Conservation (phyloP, 2,113 vertebrate species). For the Nothoprocta pentlandii region DNA sequence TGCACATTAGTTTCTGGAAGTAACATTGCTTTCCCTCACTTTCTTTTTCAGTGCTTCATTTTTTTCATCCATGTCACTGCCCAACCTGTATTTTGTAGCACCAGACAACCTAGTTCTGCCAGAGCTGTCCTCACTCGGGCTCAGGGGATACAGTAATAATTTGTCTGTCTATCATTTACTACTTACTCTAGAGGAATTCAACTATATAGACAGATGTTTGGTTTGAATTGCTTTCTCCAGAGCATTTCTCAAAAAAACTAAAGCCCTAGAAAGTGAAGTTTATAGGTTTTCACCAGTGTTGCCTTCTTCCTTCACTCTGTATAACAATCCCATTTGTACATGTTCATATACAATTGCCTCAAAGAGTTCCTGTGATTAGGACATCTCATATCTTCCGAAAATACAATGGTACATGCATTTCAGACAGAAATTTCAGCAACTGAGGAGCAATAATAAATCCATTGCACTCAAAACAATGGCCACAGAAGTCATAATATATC, state of each 20-base stretch:
- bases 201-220: background rate
- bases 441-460: background rate
- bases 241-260: background rate
- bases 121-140: background rate
- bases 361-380: background rate
- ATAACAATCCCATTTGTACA: background rate
- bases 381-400: background rate
- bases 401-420: background rate
- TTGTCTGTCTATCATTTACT: background rate
- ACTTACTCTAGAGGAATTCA: background rate
- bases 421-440: conserved; percentile 7
- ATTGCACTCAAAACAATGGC: background rate
- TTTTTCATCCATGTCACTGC: background rate
- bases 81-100: background rate
- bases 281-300: background rate
- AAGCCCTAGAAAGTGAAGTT: background rate
- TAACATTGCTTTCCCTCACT: background rate
- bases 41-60: background rate
- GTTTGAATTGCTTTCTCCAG: conserved; percentile 30
- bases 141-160: background rate
- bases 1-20: background rate
- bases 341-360: background rate
- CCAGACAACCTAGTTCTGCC: background rate
- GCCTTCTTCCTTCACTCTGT: background rate
- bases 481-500: background rate